A percentile compares a stretch with the other conserved stretches of the same genome.
Conservation (phyloP, 2,797 vertebrate genomes). For the Enteromius radiatus region DNA sequence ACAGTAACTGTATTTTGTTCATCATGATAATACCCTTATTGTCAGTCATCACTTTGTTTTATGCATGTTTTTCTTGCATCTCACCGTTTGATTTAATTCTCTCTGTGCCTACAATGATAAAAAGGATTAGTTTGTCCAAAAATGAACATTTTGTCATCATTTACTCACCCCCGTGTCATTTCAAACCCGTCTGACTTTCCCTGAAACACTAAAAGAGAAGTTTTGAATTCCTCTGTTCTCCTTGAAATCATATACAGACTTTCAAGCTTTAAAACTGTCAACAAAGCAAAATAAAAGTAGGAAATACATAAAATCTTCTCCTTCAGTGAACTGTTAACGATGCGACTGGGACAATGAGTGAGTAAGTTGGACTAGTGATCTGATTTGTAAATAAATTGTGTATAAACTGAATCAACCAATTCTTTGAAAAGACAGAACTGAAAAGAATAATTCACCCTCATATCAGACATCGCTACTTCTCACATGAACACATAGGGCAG, state of each 20-base stretch:
- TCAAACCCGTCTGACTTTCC: neutral
- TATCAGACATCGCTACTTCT: neutral
- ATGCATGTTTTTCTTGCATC: constrained; percentile 28
- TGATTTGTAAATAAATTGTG: constrained; percentile 6
- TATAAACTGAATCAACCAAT: neutral
- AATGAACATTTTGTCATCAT: constrained; percentile 10
- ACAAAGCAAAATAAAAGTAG: neutral
- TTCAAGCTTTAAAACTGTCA: neutral
- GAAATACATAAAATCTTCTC: neutral
- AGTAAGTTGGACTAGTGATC: neutral
- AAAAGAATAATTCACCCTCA: neutral
- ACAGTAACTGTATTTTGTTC: constrained; percentile 69
- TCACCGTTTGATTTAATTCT: constrained; percentile 48
- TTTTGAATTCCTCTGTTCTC: neutral
- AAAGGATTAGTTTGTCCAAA: constrained; percentile 20
- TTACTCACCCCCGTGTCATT: constrained; percentile 11
- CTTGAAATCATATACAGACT: neutral
- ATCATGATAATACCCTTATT: constrained; percentile 51
- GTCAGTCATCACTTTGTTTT: constrained; percentile 56
- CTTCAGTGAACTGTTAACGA: neutral
- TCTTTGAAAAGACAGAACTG: neutral
- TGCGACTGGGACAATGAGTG: neutral
- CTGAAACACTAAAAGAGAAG: neutral
- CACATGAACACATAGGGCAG: neutral
- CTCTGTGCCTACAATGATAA: constrained; percentile 47